Conservation (phyloP, 2,888 invertebrate genomes). For the Melolontha melolontha region DNA sequence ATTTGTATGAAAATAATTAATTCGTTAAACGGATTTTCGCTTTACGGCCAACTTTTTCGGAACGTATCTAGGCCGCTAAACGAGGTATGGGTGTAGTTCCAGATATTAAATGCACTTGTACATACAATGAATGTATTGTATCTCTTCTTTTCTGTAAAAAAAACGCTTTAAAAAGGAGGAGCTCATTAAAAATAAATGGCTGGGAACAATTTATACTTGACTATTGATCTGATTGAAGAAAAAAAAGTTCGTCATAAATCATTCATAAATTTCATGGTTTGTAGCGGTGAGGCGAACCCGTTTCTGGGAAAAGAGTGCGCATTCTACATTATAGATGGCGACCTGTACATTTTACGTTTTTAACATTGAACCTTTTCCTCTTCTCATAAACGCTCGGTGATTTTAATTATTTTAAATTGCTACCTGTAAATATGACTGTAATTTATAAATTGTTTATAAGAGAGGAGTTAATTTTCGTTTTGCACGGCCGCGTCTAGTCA, state of each 20-base stretch:
- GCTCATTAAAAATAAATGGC: constrained; percentile 34
- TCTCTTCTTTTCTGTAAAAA: not conserved
- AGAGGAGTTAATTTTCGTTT: constrained; percentile 6
- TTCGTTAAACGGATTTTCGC: too few relatives aligned
- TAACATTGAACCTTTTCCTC: constrained; percentile 1
- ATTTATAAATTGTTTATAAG: constrained; percentile 40
- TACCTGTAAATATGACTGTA: constrained; percentile 26
- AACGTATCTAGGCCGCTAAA: too few relatives aligned
- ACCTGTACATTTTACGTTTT: constrained; percentile 14
- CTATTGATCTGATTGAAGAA: constrained; percentile 35
- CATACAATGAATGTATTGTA: not conserved
- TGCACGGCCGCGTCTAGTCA: not conserved
- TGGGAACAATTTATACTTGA: constrained; percentile 40
- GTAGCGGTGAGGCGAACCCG: constrained; percentile 33
- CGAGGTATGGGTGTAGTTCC: too few relatives aligned
- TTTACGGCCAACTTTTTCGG: too few relatives aligned
- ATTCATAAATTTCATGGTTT: constrained; percentile 42
- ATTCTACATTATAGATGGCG: constrained; percentile 36
- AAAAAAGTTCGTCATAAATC: constrained; percentile 35
- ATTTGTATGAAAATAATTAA: too few relatives aligned
- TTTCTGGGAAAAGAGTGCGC: constrained; percentile 25
- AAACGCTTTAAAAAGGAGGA: not conserved
- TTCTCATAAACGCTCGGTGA: constrained; percentile 11
- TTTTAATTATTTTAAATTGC: constrained; percentile 42
- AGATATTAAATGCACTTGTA: too few relatives aligned